Conservation (phyloP, 2,797 vertebrate species). For the Octomys mimax region DNA sequence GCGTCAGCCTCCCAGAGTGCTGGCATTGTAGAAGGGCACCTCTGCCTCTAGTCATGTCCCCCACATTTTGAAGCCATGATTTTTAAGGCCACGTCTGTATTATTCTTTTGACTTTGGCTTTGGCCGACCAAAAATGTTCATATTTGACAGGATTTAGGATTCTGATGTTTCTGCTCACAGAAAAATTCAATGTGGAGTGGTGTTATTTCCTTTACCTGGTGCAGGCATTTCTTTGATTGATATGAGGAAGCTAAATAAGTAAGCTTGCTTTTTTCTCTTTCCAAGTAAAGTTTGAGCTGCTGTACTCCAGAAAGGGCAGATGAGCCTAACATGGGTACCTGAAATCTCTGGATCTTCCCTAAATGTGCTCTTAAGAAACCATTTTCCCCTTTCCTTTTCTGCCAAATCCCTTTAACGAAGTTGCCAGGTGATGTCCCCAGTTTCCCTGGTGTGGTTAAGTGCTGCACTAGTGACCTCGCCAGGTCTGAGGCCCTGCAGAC, state of each 20-base stretch:
- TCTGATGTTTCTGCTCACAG: neutral
- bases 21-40: neutral
- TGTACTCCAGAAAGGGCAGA: neutral
- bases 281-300: too few relatives aligned
- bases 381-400: neutral
- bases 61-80: neutral
- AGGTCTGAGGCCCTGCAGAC: neutral
- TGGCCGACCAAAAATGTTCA: neutral
- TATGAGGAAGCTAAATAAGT: fast-evolving
- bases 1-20: neutral
- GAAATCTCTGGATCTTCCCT: neutral
- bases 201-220: neutral
- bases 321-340: too few relatives aligned
- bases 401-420: neutral
- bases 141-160: neutral
- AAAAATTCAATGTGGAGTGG: neutral
- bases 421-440: fast-evolving
- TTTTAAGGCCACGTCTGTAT: neutral
- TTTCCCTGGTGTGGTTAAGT: fast-evolving
- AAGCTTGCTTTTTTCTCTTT: neutral
- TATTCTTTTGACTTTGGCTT: conserved; percentile 32
- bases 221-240: neutral
- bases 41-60: neutral
- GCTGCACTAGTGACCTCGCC: fast-evolving
- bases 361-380: neutral